These are phyloP conservation scores for Takifugu bimaculatus DNA, from an alignment of 2,113 vertebrate species.

Conservation along the genomic window DNA sequence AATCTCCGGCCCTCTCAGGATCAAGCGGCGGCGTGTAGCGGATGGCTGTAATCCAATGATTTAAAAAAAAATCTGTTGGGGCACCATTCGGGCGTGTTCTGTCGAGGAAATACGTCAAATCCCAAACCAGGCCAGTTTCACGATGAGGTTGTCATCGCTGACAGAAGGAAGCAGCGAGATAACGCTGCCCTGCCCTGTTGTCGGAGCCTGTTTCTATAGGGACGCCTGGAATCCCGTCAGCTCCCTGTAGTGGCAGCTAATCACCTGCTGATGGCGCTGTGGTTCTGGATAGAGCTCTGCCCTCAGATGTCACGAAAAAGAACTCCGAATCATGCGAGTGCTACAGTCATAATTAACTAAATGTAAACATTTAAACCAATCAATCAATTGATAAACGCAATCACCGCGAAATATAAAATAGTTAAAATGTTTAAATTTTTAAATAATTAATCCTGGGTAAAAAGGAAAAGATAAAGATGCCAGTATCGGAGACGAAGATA, in stretches of 20 bases:
- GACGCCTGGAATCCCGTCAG: constrained; percentile 32
- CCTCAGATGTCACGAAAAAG: not conserved
- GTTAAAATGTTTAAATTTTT: not conserved
- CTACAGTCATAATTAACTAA: too few species aligned
- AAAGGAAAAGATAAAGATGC: not conserved
- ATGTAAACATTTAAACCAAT: too few species aligned
- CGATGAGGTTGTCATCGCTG: constrained; percentile 15
- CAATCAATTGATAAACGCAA: not conserved
- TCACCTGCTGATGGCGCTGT: not conserved
- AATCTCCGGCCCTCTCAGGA: constrained; percentile 58
- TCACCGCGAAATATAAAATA: not conserved
- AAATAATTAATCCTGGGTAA: not conserved
- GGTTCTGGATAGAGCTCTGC: not conserved
- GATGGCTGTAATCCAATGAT: constrained; percentile 56
- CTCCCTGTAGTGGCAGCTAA: not conserved
- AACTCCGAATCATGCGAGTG: too few species aligned
- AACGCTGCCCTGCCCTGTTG: constrained; percentile 39
- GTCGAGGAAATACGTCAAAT: constrained; percentile 25
- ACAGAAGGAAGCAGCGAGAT: constrained; percentile 1
- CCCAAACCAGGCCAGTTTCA: constrained; percentile 4
- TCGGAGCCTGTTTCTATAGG: constrained; percentile 68
- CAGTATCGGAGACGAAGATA: too few species aligned
- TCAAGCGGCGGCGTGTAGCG: constrained; percentile 35
- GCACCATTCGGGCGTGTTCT: constrained; percentile 25
- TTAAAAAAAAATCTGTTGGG: constrained; percentile 21